A percentile compares a stretch with the other conserved stretches of the same genome.
Evolutionary conservation across 30 jellyfish, hydroid and myxozoan species (phyloP).

Genomic region (Pelagia noctiluca): DNA sequence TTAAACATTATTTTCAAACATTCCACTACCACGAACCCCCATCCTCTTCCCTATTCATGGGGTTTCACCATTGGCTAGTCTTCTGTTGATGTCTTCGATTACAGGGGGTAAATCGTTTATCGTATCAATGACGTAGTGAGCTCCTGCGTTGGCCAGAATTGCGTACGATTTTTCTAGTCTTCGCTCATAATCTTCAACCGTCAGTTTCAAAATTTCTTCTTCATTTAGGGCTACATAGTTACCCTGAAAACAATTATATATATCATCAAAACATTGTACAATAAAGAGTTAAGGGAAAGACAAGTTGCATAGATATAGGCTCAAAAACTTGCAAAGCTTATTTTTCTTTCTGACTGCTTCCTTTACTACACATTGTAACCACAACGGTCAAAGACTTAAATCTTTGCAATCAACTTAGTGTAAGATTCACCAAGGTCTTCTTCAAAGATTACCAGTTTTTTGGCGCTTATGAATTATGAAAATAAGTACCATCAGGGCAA

Average conservation of each 20-base stretch:
- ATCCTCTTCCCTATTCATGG: conserved; percentile 39
- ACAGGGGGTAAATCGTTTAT: conserved; percentile 95
- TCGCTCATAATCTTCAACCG: conserved; percentile 91
- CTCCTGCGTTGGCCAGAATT: conserved; percentile 93
- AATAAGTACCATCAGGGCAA: too few species aligned
- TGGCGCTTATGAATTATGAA: too few species aligned
- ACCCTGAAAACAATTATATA: conserved; percentile 67
- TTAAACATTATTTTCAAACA: neutral
- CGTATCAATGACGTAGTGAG: conserved; percentile 97
- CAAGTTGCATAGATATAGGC: too few species aligned
- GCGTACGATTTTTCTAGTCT: conserved; percentile 76
- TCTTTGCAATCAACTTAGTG: too few species aligned
- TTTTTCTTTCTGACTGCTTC: too few species aligned
- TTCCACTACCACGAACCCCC: neutral
- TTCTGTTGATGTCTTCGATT: conserved; percentile 93
- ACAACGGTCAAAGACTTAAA: too few species aligned
- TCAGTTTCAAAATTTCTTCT: conserved; percentile 77
- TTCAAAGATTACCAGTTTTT: too few species aligned
- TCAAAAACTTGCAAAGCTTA: too few species aligned
- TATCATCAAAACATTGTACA: too few species aligned
- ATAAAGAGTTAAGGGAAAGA: too few species aligned
- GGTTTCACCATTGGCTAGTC: conserved; percentile 94
- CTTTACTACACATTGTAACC: too few species aligned
- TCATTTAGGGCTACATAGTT: conserved; percentile 94
- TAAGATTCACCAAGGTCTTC: too few species aligned